Base-by-base conservation (phyloP, 2,888 invertebrate species). In the Trichopria drosophilae region DNA sequence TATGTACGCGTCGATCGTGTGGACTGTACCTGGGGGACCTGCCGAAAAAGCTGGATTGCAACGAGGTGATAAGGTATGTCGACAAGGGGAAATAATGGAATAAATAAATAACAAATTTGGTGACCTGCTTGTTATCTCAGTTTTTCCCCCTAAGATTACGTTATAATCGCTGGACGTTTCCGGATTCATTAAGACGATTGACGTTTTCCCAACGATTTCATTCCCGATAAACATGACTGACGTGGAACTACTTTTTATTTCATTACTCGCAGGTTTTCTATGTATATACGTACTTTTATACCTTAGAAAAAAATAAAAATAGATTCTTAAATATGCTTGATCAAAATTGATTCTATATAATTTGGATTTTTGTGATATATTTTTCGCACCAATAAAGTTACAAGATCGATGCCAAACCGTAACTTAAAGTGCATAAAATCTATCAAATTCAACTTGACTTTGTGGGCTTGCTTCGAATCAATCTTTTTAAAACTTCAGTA, bases 1-100 rank as follows among this genome's bases (percentile, higher is more conserved):
- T 26, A 84, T 93, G 58, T 91, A 92, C 75, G 93, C 93, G 36
- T 89, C 90, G 73, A 89, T 93, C 69, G 91, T 93, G 51, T 93
- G 92, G 88, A 93, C 93, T 3, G 90, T 92, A 57, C 90, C 90
- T 9, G 91, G 92, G 34, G 94, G 95, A 22, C 90, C 93, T 19
- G 95, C 95, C 1, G 92, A 93, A 75, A 86, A 91, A 70, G 90
- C 87, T 40, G 92, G 92, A 42, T 81, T 95, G 57, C 86, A 88
- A 68, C 90, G 90, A 75, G 94, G 93, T 65, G 91, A 93, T 77
- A 91, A 90, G 84, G 88, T 87, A 78, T 70, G 57, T 48, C 24
- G 6, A 7, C 10, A 24, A 10, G 24, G 24, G 10, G 24, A 10
- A 10, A 10, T 6, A 10, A 6, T 24, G 24, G 24, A 24, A 6